phyloP scores from a whole-genome alignment of 2,113 vertebrate species.

The Rhodinocichla rosea region DNA sequence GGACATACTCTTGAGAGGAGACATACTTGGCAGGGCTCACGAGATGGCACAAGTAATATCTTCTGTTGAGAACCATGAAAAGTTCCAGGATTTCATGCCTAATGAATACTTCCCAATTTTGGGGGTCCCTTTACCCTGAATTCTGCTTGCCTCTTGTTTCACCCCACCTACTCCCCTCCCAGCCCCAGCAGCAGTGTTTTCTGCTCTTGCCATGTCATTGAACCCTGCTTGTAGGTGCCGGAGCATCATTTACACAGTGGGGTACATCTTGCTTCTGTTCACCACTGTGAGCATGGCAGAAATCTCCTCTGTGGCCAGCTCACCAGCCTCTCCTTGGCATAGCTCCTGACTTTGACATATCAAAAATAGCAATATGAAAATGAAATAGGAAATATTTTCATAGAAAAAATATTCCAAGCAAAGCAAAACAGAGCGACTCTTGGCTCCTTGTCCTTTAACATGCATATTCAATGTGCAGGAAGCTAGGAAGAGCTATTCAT shows the following conservation, averaged over 20 bases:
- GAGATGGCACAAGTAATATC: not conserved
- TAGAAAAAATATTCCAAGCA: conserved; percentile 65
- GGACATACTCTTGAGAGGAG: not conserved
- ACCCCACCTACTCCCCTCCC: not conserved
- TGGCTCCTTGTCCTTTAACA: conserved; percentile 53
- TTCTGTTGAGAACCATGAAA: not conserved
- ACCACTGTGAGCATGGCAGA: conserved; percentile 62
- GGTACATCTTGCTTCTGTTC: conserved; percentile 60
- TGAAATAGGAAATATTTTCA: conserved; percentile 1
- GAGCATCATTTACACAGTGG: conserved; percentile 51
- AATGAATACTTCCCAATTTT: not conserved
- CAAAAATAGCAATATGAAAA: conserved; percentile 9
- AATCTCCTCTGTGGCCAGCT: conserved; percentile 31
- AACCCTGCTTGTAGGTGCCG: not conserved
- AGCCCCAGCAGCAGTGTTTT: not conserved
- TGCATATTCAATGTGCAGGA: conserved; percentile 65
- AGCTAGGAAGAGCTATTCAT: conserved; percentile 59
- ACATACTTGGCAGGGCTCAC: not conserved
- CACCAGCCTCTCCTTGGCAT: conserved; percentile 59
- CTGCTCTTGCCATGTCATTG: conserved; percentile 1
- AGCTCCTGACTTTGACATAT: conserved; percentile 35
- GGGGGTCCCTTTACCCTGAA: not conserved
- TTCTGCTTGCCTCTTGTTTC: not conserved
- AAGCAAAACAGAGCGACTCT: conserved; percentile 51
- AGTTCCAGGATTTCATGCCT: not conserved